Evolutionary conservation across 1,140 invertebrate species (phyloP).

Genomic region (Chionoecetes opilio): DNA sequence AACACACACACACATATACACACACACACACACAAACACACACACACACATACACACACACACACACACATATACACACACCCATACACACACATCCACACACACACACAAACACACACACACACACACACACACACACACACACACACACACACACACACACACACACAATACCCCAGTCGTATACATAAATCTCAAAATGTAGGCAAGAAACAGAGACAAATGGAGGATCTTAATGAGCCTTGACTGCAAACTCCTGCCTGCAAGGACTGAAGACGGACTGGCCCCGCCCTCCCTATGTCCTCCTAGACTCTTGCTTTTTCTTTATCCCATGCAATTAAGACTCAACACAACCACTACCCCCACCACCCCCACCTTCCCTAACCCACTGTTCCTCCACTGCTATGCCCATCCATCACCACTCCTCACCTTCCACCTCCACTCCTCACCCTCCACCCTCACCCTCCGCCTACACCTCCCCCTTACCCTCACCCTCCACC

Average conservation of each 20-base stretch:
- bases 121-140: neutral
- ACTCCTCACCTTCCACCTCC: too few relatives aligned
- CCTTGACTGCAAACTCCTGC: neutral
- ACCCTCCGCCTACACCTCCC: too few relatives aligned
- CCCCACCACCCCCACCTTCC: too few relatives aligned
- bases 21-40: neutral
- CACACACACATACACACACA: neutral
- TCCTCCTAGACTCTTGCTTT: neutral
- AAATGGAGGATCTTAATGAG: slow-evolving; percentile 30
- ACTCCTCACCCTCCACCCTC: too few relatives aligned
- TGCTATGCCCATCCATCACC: too few relatives aligned
- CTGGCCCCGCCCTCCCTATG: neutral
- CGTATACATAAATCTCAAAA: neutral
- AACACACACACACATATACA: neutral
- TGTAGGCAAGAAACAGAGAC: neutral
- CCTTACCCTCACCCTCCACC: too few relatives aligned
- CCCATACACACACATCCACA: neutral
- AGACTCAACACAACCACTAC: neutral
- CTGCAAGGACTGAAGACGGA: too few relatives aligned
- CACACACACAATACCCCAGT: neutral
- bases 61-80: neutral
- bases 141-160: neutral
- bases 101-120: neutral
- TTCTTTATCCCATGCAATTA: neutral
- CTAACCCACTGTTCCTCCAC: too few relatives aligned